A percentile compares a stretch with the other conserved stretches of the same genome.
phyloP scores from a whole-genome alignment of 2,113 vertebrate species.

The Macquaria ambigua region DNA sequence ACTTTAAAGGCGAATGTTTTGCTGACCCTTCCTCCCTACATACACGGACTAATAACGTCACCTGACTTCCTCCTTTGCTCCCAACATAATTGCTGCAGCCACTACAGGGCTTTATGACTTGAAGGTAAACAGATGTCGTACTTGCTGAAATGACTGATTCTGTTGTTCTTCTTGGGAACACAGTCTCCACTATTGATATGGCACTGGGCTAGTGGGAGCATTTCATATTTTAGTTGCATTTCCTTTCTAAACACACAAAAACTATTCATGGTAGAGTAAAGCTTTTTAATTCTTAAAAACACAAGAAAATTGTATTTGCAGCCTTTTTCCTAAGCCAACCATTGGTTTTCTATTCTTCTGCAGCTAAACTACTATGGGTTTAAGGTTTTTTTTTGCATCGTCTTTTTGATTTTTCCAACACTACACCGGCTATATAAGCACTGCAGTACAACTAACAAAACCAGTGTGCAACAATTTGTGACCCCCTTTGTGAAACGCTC shows the following conservation, averaged over 20 bases:
- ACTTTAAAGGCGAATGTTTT: background rate
- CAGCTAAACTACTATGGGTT: constrained; percentile 1
- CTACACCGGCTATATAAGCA: constrained; percentile 25
- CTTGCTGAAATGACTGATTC: background rate
- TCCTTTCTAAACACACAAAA: background rate
- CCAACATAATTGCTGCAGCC: too few species aligned
- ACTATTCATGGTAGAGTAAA: background rate
- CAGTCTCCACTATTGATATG: background rate
- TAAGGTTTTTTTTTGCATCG: constrained; percentile 7
- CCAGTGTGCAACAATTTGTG: constrained; percentile 56
- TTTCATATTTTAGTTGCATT: background rate
- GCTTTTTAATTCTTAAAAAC: background rate
- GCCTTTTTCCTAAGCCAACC: background rate
- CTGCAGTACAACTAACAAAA: constrained; percentile 44
- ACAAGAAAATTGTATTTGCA: background rate
- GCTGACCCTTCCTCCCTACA: background rate
- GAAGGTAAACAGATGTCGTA: background rate
- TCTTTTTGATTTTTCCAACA: constrained; percentile 44
- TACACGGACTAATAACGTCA: background rate
- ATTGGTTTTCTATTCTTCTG: constrained; percentile 5
- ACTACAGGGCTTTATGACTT: background rate
- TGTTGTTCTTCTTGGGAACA: background rate
- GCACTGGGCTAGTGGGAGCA: background rate
- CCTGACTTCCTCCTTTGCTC: background rate
- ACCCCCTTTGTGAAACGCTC: constrained; percentile 48